Conservation (phyloP, 2,888 invertebrate species). For the Criorhina ranunculi region DNA sequence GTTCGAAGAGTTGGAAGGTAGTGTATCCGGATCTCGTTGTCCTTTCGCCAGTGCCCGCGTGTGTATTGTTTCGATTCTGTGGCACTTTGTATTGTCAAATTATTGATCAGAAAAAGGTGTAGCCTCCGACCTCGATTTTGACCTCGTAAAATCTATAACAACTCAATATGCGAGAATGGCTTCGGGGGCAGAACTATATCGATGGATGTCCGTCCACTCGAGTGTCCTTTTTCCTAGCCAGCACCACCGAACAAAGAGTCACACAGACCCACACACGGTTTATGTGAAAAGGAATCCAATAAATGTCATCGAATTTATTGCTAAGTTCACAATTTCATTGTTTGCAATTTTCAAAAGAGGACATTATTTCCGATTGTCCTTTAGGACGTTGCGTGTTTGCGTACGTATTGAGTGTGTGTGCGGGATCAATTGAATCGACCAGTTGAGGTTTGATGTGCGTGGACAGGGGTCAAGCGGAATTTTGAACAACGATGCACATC, state of each 20-base stretch:
- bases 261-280: slow-evolving; percentile 25
- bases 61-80: slow-evolving; percentile 69
- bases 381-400: slow-evolving; percentile 40
- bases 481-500: slow-evolving; percentile 35
- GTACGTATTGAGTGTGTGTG: slow-evolving; percentile 16
- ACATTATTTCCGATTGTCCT: slow-evolving; percentile 77
- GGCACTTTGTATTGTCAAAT: slow-evolving; percentile 77
- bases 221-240: slow-evolving; percentile 73
- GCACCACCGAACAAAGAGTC: slow-evolving; percentile 60
- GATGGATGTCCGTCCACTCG: slow-evolving; percentile 60
- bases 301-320: slow-evolving; percentile 84
- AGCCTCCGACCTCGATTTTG: slow-evolving; percentile 74
- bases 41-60: slow-evolving; percentile 47
- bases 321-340: slow-evolving; percentile 81
- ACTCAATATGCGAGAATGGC: slow-evolving; percentile 69
- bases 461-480: slow-evolving; percentile 70
- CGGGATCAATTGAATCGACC: slow-evolving; percentile 53
- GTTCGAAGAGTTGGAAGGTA: background rate
- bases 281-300: slow-evolving; percentile 81
- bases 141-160: slow-evolving; percentile 77
- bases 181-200: slow-evolving; percentile 59
- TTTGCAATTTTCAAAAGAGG: slow-evolving; percentile 79
- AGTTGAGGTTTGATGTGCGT: slow-evolving; percentile 67
- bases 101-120: slow-evolving; percentile 77
- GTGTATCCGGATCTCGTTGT: slow-evolving; percentile 52